Base-by-base conservation (phyloP, 2,888 invertebrate species). In the Adelphocoris suturalis region DNA sequence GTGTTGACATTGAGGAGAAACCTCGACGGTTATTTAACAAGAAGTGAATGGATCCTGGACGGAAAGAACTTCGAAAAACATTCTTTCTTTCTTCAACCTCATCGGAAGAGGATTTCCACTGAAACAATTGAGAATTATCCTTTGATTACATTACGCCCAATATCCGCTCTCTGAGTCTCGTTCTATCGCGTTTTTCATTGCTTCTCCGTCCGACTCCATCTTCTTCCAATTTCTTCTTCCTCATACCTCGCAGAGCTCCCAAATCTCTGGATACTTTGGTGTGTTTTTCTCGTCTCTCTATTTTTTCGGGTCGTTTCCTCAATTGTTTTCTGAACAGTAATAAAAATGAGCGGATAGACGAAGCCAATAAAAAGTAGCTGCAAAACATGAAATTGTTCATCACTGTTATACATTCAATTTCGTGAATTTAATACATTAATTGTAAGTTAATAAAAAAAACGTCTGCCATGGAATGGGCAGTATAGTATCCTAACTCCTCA, bases 121-220 rank as follows among this genome's bases (percentile, higher is more conserved):
- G 27, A 78, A 78, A 78, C 78, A 47, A 78, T 37, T 78, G 47
- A 46, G 78, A 78, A 14, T 78, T 47, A 47, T 46, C 78, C 47
- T 78, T 78, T 78, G 78, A 78, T 78, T 78, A 78, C 37, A 78
- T 78, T 78, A 78, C 46, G 47, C 37, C 47, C 37, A 78, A 78
- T 46, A 78, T 78, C 78, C 78, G 16, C 46, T 46, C 46, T 46
- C 37, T 19, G 27, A n/a, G 61, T 28, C 78, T 78, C 78, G 47
- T 78, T 78, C 13, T 78, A 37, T 19, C 37, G 12, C 46, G 37
- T 78, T 47, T 78, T 78, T 78, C 78, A 46, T 78, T 78, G 16
- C 78, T 78, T 37, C 78, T 47, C 46, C 78, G 2, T n/a, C 37
- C n/a, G 37, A 14, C 27, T 68, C 61, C 16, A 19, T 23, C 52